Evolutionary conservation across 2,113 vertebrate species (phyloP), one percentile per base, ranked within the genome.

Genomic region (Pedetes capensis): DNA sequence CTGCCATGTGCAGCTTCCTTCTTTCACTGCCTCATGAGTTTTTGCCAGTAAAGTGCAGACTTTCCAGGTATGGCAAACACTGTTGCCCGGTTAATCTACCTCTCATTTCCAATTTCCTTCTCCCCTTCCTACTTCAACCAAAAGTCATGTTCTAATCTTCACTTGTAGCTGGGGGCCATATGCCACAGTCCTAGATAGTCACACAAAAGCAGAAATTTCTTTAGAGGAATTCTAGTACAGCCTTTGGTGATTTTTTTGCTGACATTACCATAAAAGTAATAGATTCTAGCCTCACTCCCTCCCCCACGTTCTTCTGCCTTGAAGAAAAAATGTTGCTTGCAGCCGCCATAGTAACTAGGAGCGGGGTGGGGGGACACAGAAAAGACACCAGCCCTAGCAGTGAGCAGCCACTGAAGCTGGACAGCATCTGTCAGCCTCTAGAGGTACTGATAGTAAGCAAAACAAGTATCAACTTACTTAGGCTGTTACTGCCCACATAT

Each of bases 101-200:
- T 32, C 63, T 57, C 68, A 57, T 5, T 42, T 53, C 59, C 3
- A 37, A 8, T 8, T 13, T 20, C 66, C 12, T 47, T 42, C 42
- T 66, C 47, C 22, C 18, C 0, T 32, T 72, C 42, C 68, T 23
- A 57, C 13, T 20, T 61, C 75, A 78, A 44, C 44, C 42, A 27
- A 81, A 14, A 1, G 0, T 27, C 34, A 37, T 0, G 0, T 1
- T 22, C 14, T 34, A 44, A 27, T 29, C 57, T 64, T 74, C 22
- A n/a, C 20, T 25, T 32, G 44, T 32, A 63, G 13, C 3, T 8
- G 23, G 49, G 17, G 37, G 8, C 23, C 53, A 25, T 4, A 34
- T 23, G 20, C 39, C 51, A 49, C 10, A 6, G 22, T 78, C 61
- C 22, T 37, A 72, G 81, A 64, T 61, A 57, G 39, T 66, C 3